A percentile compares a stretch with the other conserved stretches of the same genome.
These are phyloP conservation scores for Grammomys surdaster DNA, from an alignment of 2,113 vertebrate genomes.

Conservation along the genomic window DNA sequence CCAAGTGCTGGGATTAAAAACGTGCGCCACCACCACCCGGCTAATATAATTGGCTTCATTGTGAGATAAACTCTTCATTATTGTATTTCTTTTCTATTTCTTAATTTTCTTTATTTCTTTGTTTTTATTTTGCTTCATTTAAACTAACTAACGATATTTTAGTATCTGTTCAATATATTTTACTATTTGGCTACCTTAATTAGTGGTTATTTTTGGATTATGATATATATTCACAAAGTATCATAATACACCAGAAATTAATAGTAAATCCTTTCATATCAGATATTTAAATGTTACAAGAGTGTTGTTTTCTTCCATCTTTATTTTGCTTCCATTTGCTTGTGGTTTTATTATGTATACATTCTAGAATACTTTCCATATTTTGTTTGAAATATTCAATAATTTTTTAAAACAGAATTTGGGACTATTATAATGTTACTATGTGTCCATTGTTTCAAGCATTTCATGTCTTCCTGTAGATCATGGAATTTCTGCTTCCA, in stretches of 20 bases:
- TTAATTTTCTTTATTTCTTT: constrained; percentile 34
- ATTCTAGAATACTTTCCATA: neutral
- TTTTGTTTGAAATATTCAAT: constrained; percentile 51
- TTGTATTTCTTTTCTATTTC: constrained; percentile 2
- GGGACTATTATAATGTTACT: neutral
- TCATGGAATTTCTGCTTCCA: constrained; percentile 33
- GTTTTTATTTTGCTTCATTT: constrained; percentile 19
- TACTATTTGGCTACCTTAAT: constrained; percentile 28
- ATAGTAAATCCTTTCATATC: neutral
- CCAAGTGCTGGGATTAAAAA: too few relatives aligned
- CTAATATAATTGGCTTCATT: neutral
- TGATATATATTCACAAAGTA: constrained; percentile 10
- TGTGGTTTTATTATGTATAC: constrained; percentile 1
- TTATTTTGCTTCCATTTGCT: constrained; percentile 21
- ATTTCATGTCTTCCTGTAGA: constrained; percentile 40
- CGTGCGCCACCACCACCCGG: too few relatives aligned
- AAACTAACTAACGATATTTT: constrained; percentile 27
- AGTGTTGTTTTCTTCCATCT: neutral
- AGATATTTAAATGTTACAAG: constrained; percentile 1
- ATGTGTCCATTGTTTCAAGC: neutral
- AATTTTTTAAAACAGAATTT: neutral
- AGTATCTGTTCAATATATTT: neutral
- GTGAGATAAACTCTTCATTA: neutral
- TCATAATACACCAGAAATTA: neutral
- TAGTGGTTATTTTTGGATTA: constrained; percentile 24